Percentiles rank a stretch among this genome's conserved stretches.
Evolutionary conservation across 2,797 vertebrate genomes (phyloP).

Genomic region (Serranus cabrilla): DNA sequence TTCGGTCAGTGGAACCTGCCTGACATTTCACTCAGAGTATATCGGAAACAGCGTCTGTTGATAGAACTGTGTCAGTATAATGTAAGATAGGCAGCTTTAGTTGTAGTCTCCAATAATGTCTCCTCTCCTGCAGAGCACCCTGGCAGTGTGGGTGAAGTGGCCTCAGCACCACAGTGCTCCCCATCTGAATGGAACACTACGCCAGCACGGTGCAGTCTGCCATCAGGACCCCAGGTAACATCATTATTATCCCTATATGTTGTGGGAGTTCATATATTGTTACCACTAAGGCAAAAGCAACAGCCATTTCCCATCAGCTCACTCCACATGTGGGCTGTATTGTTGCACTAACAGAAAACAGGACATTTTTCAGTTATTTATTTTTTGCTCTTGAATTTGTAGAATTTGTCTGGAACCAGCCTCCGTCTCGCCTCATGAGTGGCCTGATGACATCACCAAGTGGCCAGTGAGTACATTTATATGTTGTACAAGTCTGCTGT

Average conservation of each 20-base stretch:
- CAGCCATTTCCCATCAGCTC: neutral
- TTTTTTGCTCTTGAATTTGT: constrained; percentile 27
- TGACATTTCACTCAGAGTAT: neutral
- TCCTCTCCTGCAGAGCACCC: constrained; percentile 86
- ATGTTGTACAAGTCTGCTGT: neutral
- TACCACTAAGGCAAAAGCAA: neutral
- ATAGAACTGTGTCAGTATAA: neutral
- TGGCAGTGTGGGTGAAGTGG: constrained; percentile 98
- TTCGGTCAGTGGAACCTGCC: constrained; percentile 86
- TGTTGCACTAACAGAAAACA: neutral
- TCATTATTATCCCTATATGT: neutral
- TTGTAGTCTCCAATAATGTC: no score
- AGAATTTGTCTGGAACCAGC: constrained; percentile 97
- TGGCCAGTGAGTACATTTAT: constrained; percentile 92
- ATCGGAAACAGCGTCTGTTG: no score
- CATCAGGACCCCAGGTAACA: constrained; percentile 97
- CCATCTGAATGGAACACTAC: constrained; percentile 82
- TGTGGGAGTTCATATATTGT: neutral
- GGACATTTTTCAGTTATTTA: neutral
- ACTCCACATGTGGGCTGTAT: neutral
- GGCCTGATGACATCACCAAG: constrained; percentile 98
- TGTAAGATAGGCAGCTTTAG: no score
- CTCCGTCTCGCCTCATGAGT: constrained; percentile 94
- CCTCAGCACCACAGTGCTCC: constrained; percentile 91
- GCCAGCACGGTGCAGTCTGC: constrained; percentile 94